Base-by-base conservation (phyloP, 2,888 invertebrate genomes). In the Criorhina ranunculi region DNA sequence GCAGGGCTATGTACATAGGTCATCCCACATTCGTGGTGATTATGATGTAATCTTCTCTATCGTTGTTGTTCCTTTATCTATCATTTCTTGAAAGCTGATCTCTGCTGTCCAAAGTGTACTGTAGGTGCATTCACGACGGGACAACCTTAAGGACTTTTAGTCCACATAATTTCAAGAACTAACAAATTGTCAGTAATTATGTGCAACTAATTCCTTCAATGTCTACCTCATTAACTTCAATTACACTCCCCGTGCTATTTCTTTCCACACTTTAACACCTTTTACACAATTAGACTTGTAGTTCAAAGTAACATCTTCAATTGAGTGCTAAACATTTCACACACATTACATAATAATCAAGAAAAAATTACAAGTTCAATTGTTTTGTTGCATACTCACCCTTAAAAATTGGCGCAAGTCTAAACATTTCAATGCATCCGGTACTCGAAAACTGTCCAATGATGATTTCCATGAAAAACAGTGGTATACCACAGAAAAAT, bases 391-490 rank as follows among this genome's bases (percentile, higher is more conserved):
- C 11, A 29, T 17, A 76, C 55, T 73, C 91, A 96, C 97, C 98
- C 95, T 97, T 98, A 89, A 98, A 95, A 49, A 98, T 92, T 0
- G 98, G 97, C 69, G 94, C 94, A 88, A 96, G 94, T 87, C 95
- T 95, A 92, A 96, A 97, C 86, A 97, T 93, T 17, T 95, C 95
- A 86, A 97, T 94, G 87, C 96, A 96, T 87, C 97, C 96, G 40
- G 95, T 95, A 88, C 95, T 95, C 31, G 96, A 94, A 91, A 97
- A 96, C 90, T 98, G 98, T 15, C 98, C 98, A 88, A 98, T 93
- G 0, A 95, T 94, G 0, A 96, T 95, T 92, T 98, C 98, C 94
- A 98, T 93, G 89, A 97, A 96, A 89, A 97, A 97, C 83, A 98
- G 93, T 0, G 98, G 98, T 76, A 97, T 95, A 2, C 97, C 98